Conservation (phyloP, 2,888 invertebrate species). For the Microctonus aethiopoides region DNA sequence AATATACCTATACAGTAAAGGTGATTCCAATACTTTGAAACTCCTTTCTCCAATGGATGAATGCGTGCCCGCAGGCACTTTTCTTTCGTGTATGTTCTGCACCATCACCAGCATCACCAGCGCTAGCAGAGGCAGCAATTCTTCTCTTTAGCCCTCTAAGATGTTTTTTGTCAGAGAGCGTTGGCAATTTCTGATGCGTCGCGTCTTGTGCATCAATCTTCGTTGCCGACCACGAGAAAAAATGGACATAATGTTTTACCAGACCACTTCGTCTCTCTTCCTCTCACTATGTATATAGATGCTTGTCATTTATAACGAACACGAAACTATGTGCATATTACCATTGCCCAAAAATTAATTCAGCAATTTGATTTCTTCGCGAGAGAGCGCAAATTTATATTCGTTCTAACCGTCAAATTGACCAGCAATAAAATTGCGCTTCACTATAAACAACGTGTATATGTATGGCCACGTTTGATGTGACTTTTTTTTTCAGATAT, state of each 20-base stretch:
- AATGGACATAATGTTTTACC: conserved; percentile 48
- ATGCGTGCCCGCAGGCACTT: neutral
- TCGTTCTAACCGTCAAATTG: conserved; percentile 37
- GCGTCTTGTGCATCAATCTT: conserved; percentile 51
- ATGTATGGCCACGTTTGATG: neutral
- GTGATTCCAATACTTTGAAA: conserved; percentile 1
- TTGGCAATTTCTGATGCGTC: conserved; percentile 46
- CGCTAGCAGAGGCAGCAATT: neutral
- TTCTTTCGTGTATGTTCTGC: neutral
- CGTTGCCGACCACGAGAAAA: conserved; percentile 41
- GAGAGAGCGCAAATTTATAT: conserved; percentile 30
- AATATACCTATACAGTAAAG: neutral
- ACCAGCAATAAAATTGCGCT: conserved; percentile 40
- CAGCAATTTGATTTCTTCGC: conserved; percentile 44
- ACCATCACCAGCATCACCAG: conserved; percentile 28
- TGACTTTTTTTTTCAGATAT: neutral
- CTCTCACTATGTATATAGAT: neutral
- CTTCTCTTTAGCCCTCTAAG: conserved; percentile 19
- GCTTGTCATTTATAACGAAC: conserved; percentile 36
- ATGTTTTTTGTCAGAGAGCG: conserved; percentile 22
- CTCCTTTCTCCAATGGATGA: neutral
- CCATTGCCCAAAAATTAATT: conserved; percentile 46
- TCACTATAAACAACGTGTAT: neutral
- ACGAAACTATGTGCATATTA: conserved; percentile 42
- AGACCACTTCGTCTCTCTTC: conserved; percentile 41